Conservation (phyloP, 2,888 invertebrate species). For the Lymantria dispar region DNA sequence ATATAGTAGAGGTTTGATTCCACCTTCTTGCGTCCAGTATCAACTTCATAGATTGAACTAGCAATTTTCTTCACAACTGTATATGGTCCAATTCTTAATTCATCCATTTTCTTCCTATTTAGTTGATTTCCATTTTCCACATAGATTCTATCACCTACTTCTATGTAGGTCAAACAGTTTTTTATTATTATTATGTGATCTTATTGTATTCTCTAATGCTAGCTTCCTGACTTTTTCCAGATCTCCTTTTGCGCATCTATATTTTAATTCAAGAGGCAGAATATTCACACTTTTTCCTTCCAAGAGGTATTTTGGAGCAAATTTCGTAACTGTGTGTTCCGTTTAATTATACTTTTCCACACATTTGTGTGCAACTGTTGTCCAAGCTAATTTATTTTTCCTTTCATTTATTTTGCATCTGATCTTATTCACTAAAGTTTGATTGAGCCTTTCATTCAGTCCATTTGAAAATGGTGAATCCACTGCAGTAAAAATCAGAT, state of each 20-base stretch:
- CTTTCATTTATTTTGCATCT: not conserved
- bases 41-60: conserved; percentile 27
- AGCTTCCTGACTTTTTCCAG: conserved; percentile 19
- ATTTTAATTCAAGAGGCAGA: conserved; percentile 16
- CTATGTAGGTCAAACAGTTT: conserved; percentile 9
- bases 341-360: conserved; percentile 3
- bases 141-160: conserved; percentile 22
- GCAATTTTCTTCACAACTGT: conserved; percentile 25
- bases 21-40: conserved; percentile 24
- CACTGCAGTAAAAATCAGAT: conserved; percentile 30
- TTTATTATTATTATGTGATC: conserved; percentile 18
- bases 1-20: conserved; percentile 7
- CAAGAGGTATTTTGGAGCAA: conserved; percentile 32
- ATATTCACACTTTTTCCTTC: conserved; percentile 23
- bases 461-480: not conserved
- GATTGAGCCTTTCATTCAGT: not conserved
- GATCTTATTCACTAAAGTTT: not conserved
- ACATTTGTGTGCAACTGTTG: not conserved
- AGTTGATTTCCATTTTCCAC: conserved; percentile 24
- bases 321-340: conserved; percentile 34
- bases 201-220: conserved; percentile 21
- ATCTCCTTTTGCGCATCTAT: conserved; percentile 7
- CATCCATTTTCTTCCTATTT: conserved; percentile 31
- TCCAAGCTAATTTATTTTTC: not conserved
- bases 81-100: conserved; percentile 31